Conservation (phyloP, 1,140 invertebrate genomes). For the Bombus fervidus region DNA sequence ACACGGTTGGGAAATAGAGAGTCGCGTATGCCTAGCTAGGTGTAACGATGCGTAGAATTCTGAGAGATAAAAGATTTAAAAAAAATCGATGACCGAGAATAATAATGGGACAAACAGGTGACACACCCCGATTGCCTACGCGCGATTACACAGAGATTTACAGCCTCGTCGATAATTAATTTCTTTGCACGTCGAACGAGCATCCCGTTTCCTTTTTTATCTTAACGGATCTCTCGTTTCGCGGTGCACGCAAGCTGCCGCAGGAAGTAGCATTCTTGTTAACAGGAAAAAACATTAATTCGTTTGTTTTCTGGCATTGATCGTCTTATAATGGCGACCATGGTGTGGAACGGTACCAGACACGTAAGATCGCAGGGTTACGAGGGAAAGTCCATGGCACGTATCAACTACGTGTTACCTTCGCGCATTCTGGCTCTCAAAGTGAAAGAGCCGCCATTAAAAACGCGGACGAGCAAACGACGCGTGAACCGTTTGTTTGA, state of each 20-base stretch:
- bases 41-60: background rate
- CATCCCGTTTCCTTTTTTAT: constrained; percentile 3
- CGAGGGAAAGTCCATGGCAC: constrained; percentile 65
- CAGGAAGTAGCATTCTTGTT: background rate
- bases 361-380: constrained; percentile 65
- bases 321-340: constrained; percentile 26
- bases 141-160: background rate
- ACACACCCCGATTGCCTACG: background rate
- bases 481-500: constrained; percentile 19
- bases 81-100: background rate
- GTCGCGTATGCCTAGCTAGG: background rate
- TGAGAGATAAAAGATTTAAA: background rate
- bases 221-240: background rate
- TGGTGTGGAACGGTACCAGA: constrained; percentile 27
- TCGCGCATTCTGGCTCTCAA: constrained; percentile 72
- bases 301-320: constrained; percentile 23
- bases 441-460: constrained; percentile 69
- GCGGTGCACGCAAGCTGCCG: background rate
- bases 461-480: constrained; percentile 50
- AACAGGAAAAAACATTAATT: background rate
- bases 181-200: background rate
- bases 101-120: constrained; percentile 2
- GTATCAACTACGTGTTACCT: constrained; percentile 65
- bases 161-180: background rate
- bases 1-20: background rate